These are phyloP conservation scores for Scotopteryx bipunctaria DNA, from an alignment of 2,888 invertebrate genomes.

Conservation along the genomic window DNA sequence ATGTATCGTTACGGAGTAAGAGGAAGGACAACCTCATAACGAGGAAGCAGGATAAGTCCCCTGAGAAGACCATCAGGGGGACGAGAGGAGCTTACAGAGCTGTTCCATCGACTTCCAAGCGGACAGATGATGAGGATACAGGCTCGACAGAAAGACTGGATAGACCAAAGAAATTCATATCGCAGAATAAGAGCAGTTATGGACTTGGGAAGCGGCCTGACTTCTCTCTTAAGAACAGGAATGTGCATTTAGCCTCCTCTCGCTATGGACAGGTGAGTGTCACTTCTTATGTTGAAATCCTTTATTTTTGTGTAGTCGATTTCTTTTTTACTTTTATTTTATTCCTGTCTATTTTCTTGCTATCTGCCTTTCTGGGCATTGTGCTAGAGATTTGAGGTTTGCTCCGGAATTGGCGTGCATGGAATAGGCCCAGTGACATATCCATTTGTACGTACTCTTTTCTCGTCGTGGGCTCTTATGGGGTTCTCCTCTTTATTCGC, in stretches of 20 bases:
- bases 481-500: no score
- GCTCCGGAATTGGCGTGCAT: no score
- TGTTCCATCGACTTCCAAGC: constrained; percentile 71
- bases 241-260: constrained; percentile 77
- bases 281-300: background rate
- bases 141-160: constrained; percentile 78
- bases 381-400: no score
- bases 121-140: constrained; percentile 69
- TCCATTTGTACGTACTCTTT: no score
- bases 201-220: constrained; percentile 78
- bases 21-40: constrained; percentile 80
- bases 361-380: no score
- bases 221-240: constrained; percentile 76
- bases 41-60: constrained; percentile 79
- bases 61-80: constrained; percentile 78
- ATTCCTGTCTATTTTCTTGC: no score
- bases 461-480: no score
- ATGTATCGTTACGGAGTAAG: constrained; percentile 70
- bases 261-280: constrained; percentile 79
- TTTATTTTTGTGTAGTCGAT: no score
- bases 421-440: no score
- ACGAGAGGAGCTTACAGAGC: constrained; percentile 75
- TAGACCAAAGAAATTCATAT: constrained; percentile 78
- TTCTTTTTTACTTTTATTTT: no score
- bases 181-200: constrained; percentile 73